Base-by-base conservation (phyloP, 2,888 invertebrate species). In the Polymixis flavicincta region DNA sequence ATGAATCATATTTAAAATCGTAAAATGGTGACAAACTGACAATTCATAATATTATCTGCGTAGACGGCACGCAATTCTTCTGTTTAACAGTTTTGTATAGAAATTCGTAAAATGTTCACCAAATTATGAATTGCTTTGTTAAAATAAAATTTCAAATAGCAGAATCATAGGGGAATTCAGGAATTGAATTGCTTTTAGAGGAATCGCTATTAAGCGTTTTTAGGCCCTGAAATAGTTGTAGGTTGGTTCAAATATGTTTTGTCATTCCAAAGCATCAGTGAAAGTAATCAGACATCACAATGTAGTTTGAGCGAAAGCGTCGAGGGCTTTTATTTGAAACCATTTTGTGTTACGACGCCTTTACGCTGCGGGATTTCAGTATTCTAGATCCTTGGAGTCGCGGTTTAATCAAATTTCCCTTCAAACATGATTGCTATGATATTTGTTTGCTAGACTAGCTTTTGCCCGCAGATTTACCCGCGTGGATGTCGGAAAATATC, bases 351-450 rank as follows among this genome's bases (percentile, higher is more conserved):
- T 71, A 82, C 72, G 80, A 78, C 13, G 70, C 25, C 57, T 83
- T 74, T 54, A 72, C 65, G 55, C 68, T 67, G 72, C 67, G 71
- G 69, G 73, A 42, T 54, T 79, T 74, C 59, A 79, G 72, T 76
- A 64, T 59, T 74, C 67, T 71, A 76, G 74, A 37, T 71, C 64
- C 76, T 74, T 17, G 54, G 57, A 76, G 74, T 48, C 73, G 63
- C 52, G 63, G 68, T 82, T 86, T 84, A 82, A 88, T 86, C 76
- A 82, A 85, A 86, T 85, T 76, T 78, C 48, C 25, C 64, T 69
- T 71, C 59, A 75, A 61, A 79, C 77, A 65, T 73, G 84, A 87
- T 85, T 78, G 65, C 74, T 79, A 17, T 71, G 63, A 74, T 59
- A 50, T 80, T 79, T 76, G 78, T 76, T 74, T 54, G 25, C 22